Percentiles rank a stretch among this genome's conserved stretches.
Conservation (phyloP, 2,797 vertebrate species). For the Gymnoscopelus microlampas region DNA sequence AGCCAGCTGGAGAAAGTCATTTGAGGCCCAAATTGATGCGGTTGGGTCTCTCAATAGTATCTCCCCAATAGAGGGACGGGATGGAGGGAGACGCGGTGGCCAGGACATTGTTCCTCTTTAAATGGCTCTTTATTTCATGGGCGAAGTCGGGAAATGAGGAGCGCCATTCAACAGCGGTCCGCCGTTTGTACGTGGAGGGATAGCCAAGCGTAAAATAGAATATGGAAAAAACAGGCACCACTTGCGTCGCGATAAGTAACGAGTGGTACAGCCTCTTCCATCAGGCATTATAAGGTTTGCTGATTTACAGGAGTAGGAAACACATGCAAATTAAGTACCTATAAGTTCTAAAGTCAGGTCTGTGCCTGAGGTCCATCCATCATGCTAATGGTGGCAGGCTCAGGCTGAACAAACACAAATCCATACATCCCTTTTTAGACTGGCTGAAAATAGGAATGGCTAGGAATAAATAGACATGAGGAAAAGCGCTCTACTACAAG, state of each 20-base stretch:
- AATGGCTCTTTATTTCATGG: conserved; percentile 75
- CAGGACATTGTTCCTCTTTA: conserved; percentile 71
- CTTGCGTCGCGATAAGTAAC: conserved; percentile 60
- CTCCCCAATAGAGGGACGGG: conserved; percentile 63
- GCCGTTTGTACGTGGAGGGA: conserved; percentile 27
- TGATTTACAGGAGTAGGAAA: conserved; percentile 60
- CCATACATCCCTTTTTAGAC: conserved; percentile 33
- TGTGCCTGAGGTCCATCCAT: conserved; percentile 67
- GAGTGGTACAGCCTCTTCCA: conserved; percentile 41
- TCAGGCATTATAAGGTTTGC: conserved; percentile 30
- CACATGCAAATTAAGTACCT: conserved; percentile 67
- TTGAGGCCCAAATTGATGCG: conserved; percentile 78
- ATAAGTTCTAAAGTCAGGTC: conserved; percentile 66
- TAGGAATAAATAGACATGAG: conserved; percentile 19
- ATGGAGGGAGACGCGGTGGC: conserved; percentile 55
- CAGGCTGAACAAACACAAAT: conserved; percentile 43
- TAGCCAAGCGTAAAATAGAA: conserved; percentile 69
- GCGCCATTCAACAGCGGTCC: conserved; percentile 23
- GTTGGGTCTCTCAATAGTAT: conserved; percentile 73
- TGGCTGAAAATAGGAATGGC: conserved; percentile 49
- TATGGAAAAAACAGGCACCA: conserved; percentile 43
- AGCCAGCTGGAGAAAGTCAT: conserved; percentile 79
- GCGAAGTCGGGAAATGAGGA: conserved; percentile 67
- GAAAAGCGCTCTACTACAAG: conserved; percentile 36
- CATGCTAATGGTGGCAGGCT: conserved; percentile 57